Percentiles rank a stretch among this genome's conserved stretches.
phyloP scores from a whole-genome alignment of 2,113 vertebrate genomes.

The Turnix velox region DNA sequence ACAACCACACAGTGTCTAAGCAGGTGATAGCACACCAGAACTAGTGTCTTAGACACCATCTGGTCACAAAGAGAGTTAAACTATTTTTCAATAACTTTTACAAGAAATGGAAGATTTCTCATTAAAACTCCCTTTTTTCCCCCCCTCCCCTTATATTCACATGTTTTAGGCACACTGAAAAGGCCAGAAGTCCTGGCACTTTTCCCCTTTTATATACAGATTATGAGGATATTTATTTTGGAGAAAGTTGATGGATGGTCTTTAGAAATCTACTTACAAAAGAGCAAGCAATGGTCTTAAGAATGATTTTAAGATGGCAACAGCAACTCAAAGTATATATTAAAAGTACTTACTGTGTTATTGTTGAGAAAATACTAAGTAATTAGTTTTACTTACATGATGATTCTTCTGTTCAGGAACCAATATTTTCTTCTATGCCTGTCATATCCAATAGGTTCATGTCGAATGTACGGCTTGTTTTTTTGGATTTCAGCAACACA shows the following conservation, averaged over 20 bases:
- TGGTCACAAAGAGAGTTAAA: background rate
- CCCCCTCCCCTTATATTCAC: background rate
- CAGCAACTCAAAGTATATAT: background rate
- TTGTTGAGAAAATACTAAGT: background rate
- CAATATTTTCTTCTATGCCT: conserved; percentile 94
- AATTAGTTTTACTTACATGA: conserved; percentile 84
- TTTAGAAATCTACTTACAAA: background rate
- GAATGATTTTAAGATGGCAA: background rate
- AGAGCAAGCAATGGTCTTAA: background rate
- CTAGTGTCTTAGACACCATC: rapidly evolving
- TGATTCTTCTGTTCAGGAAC: conserved; percentile 95
- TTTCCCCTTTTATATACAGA: background rate
- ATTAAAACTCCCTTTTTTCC: background rate
- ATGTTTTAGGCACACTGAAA: background rate
- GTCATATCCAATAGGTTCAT: conserved; percentile 96
- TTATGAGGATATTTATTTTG: background rate
- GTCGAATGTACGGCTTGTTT: conserved; percentile 92
- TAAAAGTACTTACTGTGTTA: background rate
- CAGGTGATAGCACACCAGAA: background rate
- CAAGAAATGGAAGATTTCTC: background rate
- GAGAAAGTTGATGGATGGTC: background rate
- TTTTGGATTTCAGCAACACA: conserved; percentile 94
- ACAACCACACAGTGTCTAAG: background rate
- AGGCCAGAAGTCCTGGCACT: background rate
- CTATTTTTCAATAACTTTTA: background rate